Conservation (phyloP, 2,888 invertebrate genomes). For the Eupithecia inturbata region DNA sequence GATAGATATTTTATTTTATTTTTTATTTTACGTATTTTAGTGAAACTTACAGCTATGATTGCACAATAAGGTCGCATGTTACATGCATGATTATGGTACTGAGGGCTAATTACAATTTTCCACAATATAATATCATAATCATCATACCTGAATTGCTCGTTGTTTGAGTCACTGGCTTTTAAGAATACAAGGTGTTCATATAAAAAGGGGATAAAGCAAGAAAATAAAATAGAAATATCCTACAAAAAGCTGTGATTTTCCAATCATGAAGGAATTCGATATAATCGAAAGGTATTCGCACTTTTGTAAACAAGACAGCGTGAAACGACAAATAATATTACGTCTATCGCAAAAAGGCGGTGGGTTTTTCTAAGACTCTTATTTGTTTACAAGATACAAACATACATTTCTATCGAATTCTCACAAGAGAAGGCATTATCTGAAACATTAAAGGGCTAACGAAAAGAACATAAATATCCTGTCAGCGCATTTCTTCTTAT, state of each 20-base stretch:
- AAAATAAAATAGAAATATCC: neutral
- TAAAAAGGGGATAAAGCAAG: neutral
- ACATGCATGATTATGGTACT: too few species aligned
- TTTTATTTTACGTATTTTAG: too few species aligned
- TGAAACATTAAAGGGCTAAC: neutral
- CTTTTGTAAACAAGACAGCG: constrained; percentile 10
- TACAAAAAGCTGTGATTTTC: constrained; percentile 2
- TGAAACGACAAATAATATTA: neutral
- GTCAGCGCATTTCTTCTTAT: neutral
- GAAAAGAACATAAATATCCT: neutral
- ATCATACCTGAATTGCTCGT: constrained; percentile 1
- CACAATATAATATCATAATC: neutral
- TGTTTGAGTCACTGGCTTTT: constrained; percentile 7
- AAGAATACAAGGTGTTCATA: neutral
- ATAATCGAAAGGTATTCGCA: neutral
- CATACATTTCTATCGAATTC: neutral
- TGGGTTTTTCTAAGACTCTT: neutral
- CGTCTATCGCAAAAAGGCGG: neutral
- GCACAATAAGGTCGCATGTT: too few species aligned
- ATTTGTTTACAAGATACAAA: constrained; percentile 6
- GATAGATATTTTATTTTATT: too few species aligned
- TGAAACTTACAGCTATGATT: too few species aligned
- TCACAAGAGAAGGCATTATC: neutral
- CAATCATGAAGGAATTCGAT: neutral
- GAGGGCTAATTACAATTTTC: too few species aligned